These are phyloP conservation scores for Octopus bimaculoides DNA, from an alignment of 1,140 invertebrate genomes.

Conservation along the genomic window DNA sequence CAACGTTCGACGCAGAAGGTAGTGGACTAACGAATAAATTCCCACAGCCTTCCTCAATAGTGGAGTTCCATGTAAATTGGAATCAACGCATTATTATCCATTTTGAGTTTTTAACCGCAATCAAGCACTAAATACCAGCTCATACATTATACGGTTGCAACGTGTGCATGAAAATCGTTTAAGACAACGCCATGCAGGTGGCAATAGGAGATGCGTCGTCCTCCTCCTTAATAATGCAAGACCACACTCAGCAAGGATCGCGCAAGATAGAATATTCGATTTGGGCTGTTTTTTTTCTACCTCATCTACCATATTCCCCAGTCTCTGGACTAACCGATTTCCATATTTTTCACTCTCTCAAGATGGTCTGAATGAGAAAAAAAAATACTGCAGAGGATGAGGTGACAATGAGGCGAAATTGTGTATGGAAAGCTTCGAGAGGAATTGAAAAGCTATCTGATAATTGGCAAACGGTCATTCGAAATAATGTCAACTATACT, in stretches of 20 bases:
- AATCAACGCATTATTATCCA: background rate
- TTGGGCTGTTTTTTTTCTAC: background rate
- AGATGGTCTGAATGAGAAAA: no score
- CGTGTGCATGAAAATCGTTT: background rate
- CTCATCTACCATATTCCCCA: background rate
- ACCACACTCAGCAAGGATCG: background rate
- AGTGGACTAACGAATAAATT: background rate
- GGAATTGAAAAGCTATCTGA: no score
- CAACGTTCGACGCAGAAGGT: background rate
- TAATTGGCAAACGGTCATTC: no score
- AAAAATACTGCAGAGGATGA: no score
- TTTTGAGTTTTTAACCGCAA: background rate
- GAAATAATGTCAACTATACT: no score
- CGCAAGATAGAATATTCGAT: background rate
- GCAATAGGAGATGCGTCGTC: background rate
- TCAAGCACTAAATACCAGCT: background rate
- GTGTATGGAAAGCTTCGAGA: no score
- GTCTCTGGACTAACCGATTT: background rate
- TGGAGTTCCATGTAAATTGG: background rate
- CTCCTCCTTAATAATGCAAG: background rate
- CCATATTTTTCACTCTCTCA: no score
- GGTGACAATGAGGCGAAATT: no score
- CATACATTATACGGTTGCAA: background rate
- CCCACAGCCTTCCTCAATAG: background rate
- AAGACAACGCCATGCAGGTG: background rate